A percentile compares a stretch with the other conserved stretches of the same genome.
These are phyloP conservation scores for Conomelus anceps DNA, from an alignment of 2,888 invertebrate species.

Conservation along the genomic window DNA sequence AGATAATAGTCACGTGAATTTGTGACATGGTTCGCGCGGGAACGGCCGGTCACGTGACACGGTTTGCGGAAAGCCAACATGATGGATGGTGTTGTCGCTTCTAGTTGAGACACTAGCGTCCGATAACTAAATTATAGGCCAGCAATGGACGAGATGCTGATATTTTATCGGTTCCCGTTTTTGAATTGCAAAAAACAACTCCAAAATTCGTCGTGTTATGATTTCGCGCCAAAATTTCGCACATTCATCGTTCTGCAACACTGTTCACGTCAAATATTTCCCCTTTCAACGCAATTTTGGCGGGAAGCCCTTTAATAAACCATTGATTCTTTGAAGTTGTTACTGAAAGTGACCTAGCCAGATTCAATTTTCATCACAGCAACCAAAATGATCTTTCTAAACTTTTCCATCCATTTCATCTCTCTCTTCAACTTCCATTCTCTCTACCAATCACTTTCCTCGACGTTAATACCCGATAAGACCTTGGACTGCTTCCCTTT, in stretches of 20 bases:
- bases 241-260: not conserved
- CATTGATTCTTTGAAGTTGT: not conserved
- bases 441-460: not conserved
- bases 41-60: not conserved
- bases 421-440: too few species aligned
- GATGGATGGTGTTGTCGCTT: not conserved
- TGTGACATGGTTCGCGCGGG: not conserved
- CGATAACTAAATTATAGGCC: not conserved
- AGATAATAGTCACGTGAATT: not conserved
- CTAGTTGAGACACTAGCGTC: not conserved
- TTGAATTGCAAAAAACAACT: not conserved
- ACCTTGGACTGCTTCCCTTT: not conserved
- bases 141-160: not conserved
- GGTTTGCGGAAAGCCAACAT: not conserved
- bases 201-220: not conserved
- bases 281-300: not conserved
- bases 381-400: too few species aligned
- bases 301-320: not conserved
- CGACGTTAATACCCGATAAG: too few species aligned
- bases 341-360: too few species aligned
- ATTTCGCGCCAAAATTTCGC: not conserved
- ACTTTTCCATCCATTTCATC: too few species aligned
- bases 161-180: not conserved
- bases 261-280: not conserved
- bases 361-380: too few species aligned